These are phyloP conservation scores for Hylyphantes graminicola DNA, from an alignment of 1,140 invertebrate genomes.

Conservation along the genomic window DNA sequence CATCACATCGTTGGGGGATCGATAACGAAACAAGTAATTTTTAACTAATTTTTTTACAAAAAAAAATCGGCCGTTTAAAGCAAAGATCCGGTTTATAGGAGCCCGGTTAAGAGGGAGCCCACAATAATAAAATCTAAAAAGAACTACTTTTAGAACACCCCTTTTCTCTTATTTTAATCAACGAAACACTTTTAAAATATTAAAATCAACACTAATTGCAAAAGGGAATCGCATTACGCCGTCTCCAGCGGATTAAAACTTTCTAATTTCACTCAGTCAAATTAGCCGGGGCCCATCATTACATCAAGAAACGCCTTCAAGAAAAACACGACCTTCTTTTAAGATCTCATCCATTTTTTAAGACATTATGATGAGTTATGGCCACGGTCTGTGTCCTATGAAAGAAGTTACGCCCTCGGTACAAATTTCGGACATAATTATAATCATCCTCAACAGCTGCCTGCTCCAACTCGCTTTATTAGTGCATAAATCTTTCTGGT, in stretches of 20 bases:
- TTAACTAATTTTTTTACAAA: too few relatives aligned
- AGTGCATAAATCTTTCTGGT: constrained; percentile 47
- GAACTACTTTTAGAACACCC: background rate
- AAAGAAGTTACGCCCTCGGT: constrained; percentile 51
- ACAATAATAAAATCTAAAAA: too few relatives aligned
- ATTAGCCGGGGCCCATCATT: constrained; percentile 36
- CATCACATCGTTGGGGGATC: too few relatives aligned
- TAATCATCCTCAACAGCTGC: constrained; percentile 54
- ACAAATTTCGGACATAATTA: constrained; percentile 54
- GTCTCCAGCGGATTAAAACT: background rate
- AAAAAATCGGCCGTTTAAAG: too few relatives aligned
- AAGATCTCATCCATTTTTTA: constrained; percentile 29
- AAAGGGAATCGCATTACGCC: too few relatives aligned
- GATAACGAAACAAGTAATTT: too few relatives aligned
- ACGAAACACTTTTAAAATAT: background rate
- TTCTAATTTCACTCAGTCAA: constrained; percentile 23
- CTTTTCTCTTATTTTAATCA: background rate
- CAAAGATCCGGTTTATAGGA: too few relatives aligned
- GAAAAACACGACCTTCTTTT: constrained; percentile 20
- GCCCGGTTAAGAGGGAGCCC: too few relatives aligned
- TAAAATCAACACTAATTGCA: too few relatives aligned
- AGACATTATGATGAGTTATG: constrained; percentile 36
- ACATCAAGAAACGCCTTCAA: constrained; percentile 28
- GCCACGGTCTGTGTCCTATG: constrained; percentile 7
- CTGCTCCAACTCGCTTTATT: constrained; percentile 28